Percentiles rank a stretch among this genome's conserved stretches.
Conservation (phyloP, 2,113 vertebrate species). For the Plestiodon gilberti region DNA sequence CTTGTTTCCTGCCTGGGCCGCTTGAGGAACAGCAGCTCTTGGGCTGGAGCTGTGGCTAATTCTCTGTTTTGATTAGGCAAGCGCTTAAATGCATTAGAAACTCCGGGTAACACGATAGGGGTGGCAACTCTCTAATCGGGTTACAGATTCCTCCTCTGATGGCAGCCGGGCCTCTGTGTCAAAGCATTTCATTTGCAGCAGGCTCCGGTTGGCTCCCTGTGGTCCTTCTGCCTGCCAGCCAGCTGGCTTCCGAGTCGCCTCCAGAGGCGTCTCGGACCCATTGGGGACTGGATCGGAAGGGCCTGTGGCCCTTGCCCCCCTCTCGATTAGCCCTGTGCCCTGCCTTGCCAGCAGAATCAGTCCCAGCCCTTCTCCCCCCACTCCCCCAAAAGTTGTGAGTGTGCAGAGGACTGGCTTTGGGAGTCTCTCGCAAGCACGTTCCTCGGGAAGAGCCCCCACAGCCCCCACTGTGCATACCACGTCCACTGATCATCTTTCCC, state of each 20-base stretch:
- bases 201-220: background rate
- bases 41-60: background rate
- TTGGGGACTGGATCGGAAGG: too few species aligned
- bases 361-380: too few species aligned
- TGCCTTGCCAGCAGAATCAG: background rate
- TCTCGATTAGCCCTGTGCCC: background rate
- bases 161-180: too few species aligned
- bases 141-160: slow-evolving; percentile 34
- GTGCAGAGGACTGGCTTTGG: too few species aligned
- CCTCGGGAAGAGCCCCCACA: too few species aligned
- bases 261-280: too few species aligned
- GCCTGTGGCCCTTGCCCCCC: too few species aligned
- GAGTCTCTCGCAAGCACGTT: background rate
- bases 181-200: background rate
- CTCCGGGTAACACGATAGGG: slow-evolving; percentile 2
- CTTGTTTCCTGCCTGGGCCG: background rate
- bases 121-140: slow-evolving; percentile 54
- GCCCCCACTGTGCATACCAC: background rate
- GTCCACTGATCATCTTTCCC: background rate
- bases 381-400: background rate
- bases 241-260: too few species aligned
- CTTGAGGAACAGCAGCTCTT: background rate
- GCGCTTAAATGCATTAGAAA: slow-evolving; percentile 38
- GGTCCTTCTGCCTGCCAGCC: too few species aligned
- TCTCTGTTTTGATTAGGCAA: slow-evolving; percentile 31